These are phyloP conservation scores for Leptinotarsa juncta DNA, from an alignment of 2,888 invertebrate genomes.

Conservation along the genomic window DNA sequence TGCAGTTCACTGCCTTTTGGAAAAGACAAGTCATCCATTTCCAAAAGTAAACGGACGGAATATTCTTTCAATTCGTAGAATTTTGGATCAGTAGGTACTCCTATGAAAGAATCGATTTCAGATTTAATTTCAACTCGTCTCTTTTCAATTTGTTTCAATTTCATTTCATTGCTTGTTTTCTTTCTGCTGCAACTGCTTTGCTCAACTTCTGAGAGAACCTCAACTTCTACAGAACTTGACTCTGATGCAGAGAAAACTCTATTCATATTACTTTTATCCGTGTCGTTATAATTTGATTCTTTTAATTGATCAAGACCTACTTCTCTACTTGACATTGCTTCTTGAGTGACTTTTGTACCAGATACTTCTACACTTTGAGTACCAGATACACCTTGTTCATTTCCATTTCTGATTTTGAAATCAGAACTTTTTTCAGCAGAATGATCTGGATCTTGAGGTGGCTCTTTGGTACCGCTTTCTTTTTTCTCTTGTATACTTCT, in stretches of 20 bases:
- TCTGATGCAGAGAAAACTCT: not conserved
- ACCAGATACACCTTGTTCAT: no score
- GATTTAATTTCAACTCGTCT: constrained; percentile 39
- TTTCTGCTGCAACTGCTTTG: not conserved
- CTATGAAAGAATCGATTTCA: constrained; percentile 46
- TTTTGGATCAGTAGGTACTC: constrained; percentile 42
- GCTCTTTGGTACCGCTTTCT: no score
- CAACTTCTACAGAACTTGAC: not conserved
- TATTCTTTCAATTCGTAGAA: constrained; percentile 49
- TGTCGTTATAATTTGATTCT: not conserved
- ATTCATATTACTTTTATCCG: not conserved
- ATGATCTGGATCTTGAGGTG: no score
- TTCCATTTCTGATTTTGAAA: no score
- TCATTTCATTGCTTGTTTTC: constrained; percentile 28
- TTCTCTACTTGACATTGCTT: no score
- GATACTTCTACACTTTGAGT: no score
- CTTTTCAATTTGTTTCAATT: constrained; percentile 44
- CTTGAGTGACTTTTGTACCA: no score
- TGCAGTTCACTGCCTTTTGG: constrained; percentile 42
- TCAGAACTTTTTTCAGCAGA: no score
- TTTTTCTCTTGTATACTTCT: no score
- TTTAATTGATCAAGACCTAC: not conserved
- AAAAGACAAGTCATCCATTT: constrained; percentile 46
- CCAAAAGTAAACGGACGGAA: constrained; percentile 41
- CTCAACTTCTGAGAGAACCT: not conserved